Evolutionary conservation across 1,140 invertebrate species (phyloP).

Genomic region (Temnothorax longispinosus): DNA sequence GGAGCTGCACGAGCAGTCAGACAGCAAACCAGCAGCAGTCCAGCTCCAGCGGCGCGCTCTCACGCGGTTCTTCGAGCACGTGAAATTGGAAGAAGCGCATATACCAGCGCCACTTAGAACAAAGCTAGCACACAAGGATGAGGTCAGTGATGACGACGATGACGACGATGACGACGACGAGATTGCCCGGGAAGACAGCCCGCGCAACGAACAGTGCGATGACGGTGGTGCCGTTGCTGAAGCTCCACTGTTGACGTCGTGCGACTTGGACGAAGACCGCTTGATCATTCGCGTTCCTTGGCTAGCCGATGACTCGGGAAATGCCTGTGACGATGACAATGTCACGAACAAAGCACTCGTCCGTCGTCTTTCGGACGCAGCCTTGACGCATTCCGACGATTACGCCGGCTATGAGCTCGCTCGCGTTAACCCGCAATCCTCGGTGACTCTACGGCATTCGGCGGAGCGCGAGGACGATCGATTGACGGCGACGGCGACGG

Average conservation of each 20-base stretch:
- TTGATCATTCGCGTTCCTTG: constrained; percentile 4
- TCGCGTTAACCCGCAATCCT: background rate
- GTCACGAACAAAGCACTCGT: constrained; percentile 40
- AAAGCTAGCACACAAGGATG: constrained; percentile 78
- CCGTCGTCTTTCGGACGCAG: background rate
- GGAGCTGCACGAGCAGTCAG: constrained; percentile 64
- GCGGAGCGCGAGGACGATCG: background rate
- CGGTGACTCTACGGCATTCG: background rate
- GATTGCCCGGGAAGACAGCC: constrained; percentile 8
- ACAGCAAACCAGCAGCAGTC: constrained; percentile 56
- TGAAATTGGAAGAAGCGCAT: constrained; percentile 87
- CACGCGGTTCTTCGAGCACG: constrained; percentile 79
- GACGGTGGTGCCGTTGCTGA: constrained; percentile 23
- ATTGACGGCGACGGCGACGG: constrained; percentile 3
- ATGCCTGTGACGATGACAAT: background rate
- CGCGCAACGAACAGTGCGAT: constrained; percentile 19
- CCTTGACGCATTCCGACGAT: background rate
- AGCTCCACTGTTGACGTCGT: constrained; percentile 39
- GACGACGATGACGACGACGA: constrained; percentile 41
- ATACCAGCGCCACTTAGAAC: constrained; percentile 84
- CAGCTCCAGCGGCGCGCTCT: constrained; percentile 67
- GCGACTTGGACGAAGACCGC: constrained; percentile 3
- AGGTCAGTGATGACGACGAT: constrained; percentile 26
- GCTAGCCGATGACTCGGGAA: background rate
- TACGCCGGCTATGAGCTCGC: background rate